A percentile compares a stretch with the other conserved stretches of the same genome.
These are phyloP conservation scores for Folsomia candida DNA, from an alignment of 2,888 invertebrate genomes.

Conservation along the genomic window DNA sequence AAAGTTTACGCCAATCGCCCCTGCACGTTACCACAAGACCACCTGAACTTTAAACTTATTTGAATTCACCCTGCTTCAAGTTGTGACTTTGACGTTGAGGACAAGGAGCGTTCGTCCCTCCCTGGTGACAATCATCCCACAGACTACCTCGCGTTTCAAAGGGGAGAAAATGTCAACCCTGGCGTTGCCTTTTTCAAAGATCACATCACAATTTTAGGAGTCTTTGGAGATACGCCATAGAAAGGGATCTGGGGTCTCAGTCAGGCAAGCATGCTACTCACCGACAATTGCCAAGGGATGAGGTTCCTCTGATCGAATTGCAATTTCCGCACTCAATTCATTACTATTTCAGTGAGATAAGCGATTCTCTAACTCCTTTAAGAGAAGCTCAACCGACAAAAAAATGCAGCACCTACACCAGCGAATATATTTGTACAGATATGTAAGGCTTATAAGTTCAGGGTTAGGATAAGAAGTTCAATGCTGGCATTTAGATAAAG, in stretches of 20 bases:
- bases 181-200: not conserved
- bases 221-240: not conserved
- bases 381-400: too few species aligned
- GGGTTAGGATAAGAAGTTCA: too few species aligned
- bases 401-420: too few species aligned
- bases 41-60: too few species aligned
- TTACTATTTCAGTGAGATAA: conserved; percentile 7
- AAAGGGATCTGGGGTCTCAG: not conserved
- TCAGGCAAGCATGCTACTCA: too few species aligned
- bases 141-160: not conserved
- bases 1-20: too few species aligned
- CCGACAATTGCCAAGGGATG: not conserved
- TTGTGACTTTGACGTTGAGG: not conserved
- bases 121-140: not conserved
- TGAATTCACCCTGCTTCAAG: too few species aligned
- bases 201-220: not conserved
- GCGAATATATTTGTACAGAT: too few species aligned
- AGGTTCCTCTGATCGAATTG: not conserved
- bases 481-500: too few species aligned
- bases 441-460: too few species aligned
- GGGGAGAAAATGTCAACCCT: not conserved
- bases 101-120: not conserved
- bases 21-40: too few species aligned
- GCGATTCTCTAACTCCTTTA: too few species aligned
- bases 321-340: conserved; percentile 8